These are phyloP conservation scores for Phania funesta DNA, from an alignment of 2,888 invertebrate species.

Conservation along the genomic window DNA sequence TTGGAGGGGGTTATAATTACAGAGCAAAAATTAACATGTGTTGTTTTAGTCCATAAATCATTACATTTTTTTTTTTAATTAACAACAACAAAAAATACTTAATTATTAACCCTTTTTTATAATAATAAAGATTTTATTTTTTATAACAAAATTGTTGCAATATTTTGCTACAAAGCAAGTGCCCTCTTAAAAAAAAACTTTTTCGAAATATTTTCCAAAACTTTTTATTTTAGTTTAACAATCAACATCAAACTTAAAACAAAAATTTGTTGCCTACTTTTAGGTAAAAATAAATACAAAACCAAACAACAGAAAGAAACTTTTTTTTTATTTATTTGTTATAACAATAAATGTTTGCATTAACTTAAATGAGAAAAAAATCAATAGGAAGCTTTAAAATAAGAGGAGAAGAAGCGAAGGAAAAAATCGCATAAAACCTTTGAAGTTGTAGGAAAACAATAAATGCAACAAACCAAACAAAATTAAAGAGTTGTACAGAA, in stretches of 20 bases:
- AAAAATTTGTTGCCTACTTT: conserved; percentile 65
- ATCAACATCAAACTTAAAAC: conserved; percentile 35
- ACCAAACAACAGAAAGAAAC: conserved; percentile 39
- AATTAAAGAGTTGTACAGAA: conserved; percentile 60
- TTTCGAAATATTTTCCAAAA: conserved; percentile 41
- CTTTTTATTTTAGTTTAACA: conserved; percentile 45
- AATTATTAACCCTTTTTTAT: conserved; percentile 20
- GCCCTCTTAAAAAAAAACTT: conserved; percentile 28
- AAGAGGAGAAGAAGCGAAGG: conserved; percentile 12
- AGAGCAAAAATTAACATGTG: conserved; percentile 60
- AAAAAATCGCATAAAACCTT: conserved; percentile 50
- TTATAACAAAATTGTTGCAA: conserved; percentile 53
- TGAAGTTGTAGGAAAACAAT: conserved; percentile 65
- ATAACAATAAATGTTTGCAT: conserved; percentile 62
- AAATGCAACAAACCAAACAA: conserved; percentile 64
- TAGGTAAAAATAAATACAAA: conserved; percentile 35
- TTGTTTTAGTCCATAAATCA: conserved; percentile 55
- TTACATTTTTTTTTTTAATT: conserved; percentile 10
- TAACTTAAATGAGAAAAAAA: conserved; percentile 62
- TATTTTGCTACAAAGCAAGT: conserved; percentile 56
- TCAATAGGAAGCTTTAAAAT: conserved; percentile 51
- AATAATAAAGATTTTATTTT: conserved; percentile 39
- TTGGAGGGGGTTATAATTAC: conserved; percentile 25
- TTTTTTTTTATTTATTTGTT: conserved; percentile 49
- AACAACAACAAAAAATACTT: background rate